Percentiles rank a stretch among this genome's conserved stretches.
These are phyloP conservation scores for Galeopterus variegatus DNA, from an alignment of 2,113 vertebrate genomes.

Conservation along the genomic window DNA sequence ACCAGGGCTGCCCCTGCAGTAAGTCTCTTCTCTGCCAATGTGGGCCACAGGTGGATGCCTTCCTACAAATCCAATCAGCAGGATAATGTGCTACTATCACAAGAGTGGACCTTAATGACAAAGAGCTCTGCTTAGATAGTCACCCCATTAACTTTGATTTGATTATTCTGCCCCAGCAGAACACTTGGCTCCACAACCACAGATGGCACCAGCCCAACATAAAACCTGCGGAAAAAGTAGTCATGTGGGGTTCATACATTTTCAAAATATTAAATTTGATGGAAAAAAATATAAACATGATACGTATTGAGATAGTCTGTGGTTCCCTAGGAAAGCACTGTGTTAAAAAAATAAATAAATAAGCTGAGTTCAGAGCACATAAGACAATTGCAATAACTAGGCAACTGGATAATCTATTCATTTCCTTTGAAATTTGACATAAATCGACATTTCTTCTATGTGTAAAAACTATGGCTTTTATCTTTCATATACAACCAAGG, in stretches of 20 bases:
- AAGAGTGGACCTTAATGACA: conserved; percentile 77
- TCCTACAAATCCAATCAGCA: conserved; percentile 78
- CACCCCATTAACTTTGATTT: conserved; percentile 85
- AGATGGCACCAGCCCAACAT: conserved; percentile 63
- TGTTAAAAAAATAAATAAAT: conserved; percentile 58
- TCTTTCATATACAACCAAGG: conserved; percentile 47
- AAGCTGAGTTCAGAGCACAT: conserved; percentile 61
- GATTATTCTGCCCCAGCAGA: conserved; percentile 81
- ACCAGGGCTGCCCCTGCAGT: conserved; percentile 7
- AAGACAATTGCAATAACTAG: conserved; percentile 57
- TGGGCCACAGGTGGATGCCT: conserved; percentile 82
- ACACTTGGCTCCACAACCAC: conserved; percentile 69
- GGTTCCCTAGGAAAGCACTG: conserved; percentile 53
- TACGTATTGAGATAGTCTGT: conserved; percentile 43
- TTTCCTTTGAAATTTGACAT: conserved; percentile 74
- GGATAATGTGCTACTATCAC: conserved; percentile 55
- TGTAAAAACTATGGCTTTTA: conserved; percentile 63
- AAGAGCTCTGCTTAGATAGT: conserved; percentile 80
- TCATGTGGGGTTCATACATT: conserved; percentile 63
- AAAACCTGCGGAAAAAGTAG: conserved; percentile 73
- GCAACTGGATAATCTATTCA: conserved; percentile 61
- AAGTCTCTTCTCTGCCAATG: conserved; percentile 71
- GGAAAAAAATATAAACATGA: conserved; percentile 69
- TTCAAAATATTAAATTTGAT: conserved; percentile 72
- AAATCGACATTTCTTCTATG: conserved; percentile 72